Conservation (phyloP, 2,113 vertebrate species). For the Myrmecophaga tridactyla region DNA sequence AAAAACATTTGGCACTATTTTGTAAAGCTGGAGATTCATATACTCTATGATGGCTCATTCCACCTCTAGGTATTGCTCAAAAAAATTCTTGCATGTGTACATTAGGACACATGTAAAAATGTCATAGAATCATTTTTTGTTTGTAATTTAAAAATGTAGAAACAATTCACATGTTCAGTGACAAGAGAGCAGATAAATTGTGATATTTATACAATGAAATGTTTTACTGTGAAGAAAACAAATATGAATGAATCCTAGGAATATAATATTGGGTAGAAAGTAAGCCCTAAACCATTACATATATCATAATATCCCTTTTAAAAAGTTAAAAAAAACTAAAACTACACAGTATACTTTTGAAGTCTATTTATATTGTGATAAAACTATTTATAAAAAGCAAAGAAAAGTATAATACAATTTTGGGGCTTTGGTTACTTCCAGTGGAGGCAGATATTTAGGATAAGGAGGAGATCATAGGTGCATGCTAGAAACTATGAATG, state of each 20-base stretch:
- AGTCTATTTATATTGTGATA: not conserved
- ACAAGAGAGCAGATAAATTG: not conserved
- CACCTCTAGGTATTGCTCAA: not conserved
- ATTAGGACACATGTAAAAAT: not conserved
- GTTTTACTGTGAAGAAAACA: not conserved
- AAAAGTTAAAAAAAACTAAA: not conserved
- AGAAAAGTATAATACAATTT: not conserved
- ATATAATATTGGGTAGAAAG: not conserved
- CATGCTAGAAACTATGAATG: not conserved
- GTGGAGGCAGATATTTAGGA: not conserved
- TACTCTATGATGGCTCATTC: not conserved
- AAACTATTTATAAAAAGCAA: not conserved
- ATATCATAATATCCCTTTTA: not conserved
- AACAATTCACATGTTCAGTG: not conserved
- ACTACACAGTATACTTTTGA: not conserved
- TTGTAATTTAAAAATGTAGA: not conserved
- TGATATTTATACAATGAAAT: not conserved
- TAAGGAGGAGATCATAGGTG: not conserved
- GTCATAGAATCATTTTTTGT: not conserved
- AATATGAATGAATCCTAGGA: not conserved
- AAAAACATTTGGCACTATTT: not conserved
- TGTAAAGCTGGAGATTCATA: not conserved
- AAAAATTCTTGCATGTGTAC: not conserved
- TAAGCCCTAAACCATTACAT: not conserved
- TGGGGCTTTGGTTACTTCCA: not conserved